Evolutionary conservation across 2,113 vertebrate genomes (phyloP).

Genomic region (Galemys pyrenaicus): DNA sequence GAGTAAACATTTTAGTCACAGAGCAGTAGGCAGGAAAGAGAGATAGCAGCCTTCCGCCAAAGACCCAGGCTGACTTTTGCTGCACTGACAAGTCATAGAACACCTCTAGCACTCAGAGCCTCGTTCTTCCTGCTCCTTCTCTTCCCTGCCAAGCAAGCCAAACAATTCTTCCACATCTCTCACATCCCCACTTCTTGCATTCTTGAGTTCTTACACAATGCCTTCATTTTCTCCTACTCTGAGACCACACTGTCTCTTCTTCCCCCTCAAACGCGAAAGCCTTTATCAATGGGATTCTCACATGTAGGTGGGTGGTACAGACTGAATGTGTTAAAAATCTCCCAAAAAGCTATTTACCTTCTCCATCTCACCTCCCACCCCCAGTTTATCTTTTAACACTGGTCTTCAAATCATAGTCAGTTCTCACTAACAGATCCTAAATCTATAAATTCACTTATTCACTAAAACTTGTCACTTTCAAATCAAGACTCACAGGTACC

Average conservation of each 20-base stretch:
- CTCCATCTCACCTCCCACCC: background rate
- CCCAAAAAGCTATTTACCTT: background rate
- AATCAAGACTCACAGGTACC: background rate
- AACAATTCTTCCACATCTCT: background rate
- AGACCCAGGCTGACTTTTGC: background rate
- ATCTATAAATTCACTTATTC: background rate
- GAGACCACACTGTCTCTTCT: background rate
- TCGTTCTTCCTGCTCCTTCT: background rate
- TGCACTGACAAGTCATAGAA: fast-evolving
- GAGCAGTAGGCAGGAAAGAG: background rate
- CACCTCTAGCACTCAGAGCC: background rate
- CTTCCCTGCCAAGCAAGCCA: background rate
- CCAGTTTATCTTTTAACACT: background rate
- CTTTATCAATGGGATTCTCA: background rate
- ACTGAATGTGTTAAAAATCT: background rate
- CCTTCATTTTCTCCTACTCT: background rate
- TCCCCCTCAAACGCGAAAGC: background rate
- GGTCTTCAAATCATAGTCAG: background rate
- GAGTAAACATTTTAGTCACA: background rate
- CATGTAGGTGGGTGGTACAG: background rate
- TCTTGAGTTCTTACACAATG: background rate
- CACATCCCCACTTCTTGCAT: background rate
- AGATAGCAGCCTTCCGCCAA: background rate
- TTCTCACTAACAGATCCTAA: background rate
- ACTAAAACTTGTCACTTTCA: background rate